Evolutionary conservation across 2,113 vertebrate genomes (phyloP).

Genomic region (Onychostoma macrolepis): DNA sequence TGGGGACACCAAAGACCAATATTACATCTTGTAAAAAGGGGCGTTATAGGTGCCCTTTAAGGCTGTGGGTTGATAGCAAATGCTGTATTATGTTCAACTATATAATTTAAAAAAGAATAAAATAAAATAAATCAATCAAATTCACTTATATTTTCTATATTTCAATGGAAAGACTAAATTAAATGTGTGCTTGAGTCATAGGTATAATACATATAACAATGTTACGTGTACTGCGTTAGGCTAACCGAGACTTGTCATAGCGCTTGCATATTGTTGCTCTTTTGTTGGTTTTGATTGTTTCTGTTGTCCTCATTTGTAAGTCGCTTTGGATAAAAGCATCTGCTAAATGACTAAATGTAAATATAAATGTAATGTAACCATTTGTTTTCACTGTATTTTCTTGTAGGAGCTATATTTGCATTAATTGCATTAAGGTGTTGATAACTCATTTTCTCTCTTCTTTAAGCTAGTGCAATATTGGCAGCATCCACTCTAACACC

Average conservation of each 20-base stretch:
- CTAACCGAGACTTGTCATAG: too few relatives aligned
- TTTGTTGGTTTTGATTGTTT: too few relatives aligned
- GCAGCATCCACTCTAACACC: slow-evolving; percentile 24
- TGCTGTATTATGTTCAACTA: neutral
- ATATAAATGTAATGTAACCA: too few relatives aligned
- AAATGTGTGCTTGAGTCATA: neutral
- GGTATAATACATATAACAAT: neutral
- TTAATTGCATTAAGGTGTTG: neutral
- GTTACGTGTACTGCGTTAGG: too few relatives aligned
- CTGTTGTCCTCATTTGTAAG: too few relatives aligned
- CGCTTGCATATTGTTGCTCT: too few relatives aligned
- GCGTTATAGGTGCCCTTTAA: neutral
- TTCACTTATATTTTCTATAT: too few relatives aligned
- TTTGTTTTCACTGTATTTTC: neutral
- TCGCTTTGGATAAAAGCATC: too few relatives aligned
- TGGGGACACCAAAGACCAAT: too few relatives aligned
- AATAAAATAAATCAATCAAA: too few relatives aligned
- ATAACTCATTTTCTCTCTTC: slow-evolving; percentile 17
- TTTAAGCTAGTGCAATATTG: neutral
- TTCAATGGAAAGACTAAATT: neutral
- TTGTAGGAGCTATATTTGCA: neutral
- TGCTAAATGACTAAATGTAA: too few relatives aligned
- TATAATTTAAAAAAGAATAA: neutral
- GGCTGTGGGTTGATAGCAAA: neutral
- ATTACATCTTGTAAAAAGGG: too few relatives aligned